Conservation (phyloP, 2,888 invertebrate species). For the Syrista parreyssii region DNA sequence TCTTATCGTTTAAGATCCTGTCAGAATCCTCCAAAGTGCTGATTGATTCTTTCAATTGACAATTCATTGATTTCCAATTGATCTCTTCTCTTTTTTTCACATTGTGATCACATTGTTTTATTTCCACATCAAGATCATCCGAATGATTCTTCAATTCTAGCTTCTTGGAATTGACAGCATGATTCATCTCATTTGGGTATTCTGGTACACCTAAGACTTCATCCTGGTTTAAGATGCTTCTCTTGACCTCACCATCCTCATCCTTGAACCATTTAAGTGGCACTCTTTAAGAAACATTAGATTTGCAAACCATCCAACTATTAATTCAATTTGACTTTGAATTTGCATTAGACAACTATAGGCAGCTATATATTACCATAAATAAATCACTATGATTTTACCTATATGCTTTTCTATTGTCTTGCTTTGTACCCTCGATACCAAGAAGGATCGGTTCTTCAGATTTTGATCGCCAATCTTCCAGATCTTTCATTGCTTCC, state of each 20-base stretch:
- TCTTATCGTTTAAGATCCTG: constrained; percentile 18
- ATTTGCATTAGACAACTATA: constrained; percentile 5
- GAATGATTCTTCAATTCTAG: neutral
- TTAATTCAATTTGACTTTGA: neutral
- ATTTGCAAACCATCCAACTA: neutral
- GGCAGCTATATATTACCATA: neutral
- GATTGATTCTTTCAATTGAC: constrained; percentile 15
- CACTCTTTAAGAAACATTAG: constrained; percentile 31
- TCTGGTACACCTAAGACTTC: neutral
- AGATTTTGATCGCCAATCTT: constrained; percentile 69
- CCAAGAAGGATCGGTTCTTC: constrained; percentile 44
- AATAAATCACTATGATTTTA: constrained; percentile 19
- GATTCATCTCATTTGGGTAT: neutral
- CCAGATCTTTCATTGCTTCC: constrained; percentile 75
- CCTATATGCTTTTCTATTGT: constrained; percentile 52
- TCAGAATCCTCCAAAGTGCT: constrained; percentile 36
- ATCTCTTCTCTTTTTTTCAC: neutral
- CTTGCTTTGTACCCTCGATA: constrained; percentile 37
- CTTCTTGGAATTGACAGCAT: neutral
- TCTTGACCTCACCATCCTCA: constrained; percentile 24
- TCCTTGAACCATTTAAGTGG: constrained; percentile 51
- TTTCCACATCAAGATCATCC: neutral
- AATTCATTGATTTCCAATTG: neutral
- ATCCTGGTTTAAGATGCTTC: constrained; percentile 7
- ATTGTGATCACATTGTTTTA: neutral